Evolutionary conservation across 2,888 invertebrate genomes (phyloP), one percentile per base, ranked within the genome.

Genomic region (Daptonema setosum): DNA sequence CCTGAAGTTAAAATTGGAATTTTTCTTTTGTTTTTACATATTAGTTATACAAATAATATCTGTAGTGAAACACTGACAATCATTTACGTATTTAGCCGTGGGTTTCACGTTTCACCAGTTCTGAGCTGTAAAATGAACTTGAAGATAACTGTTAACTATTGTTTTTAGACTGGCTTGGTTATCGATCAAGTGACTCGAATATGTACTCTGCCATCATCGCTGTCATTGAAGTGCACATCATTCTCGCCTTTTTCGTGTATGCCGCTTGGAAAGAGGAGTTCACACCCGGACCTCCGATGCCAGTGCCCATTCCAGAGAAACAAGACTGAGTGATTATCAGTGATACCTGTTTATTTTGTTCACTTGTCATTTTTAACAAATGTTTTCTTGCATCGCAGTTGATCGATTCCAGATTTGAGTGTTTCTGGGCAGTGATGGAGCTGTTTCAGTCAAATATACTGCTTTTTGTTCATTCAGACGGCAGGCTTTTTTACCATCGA

Each of bases 191-290:
- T 58, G 67, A 68, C 60, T 61, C 68, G 25, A 62, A 65, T 54
- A 64, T 65, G 43, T 68, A 67, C 60, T 62, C 69, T 11, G 69
- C 68, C 5, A 61, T 69, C 25, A 58, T 63, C 43, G 69, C 69
- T 14, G 69, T 69, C 20, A 57, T 66, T 52, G 58, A 66, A 3
- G 56, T 57, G 48, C 56, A 57, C 53, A 41, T 57, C 2, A 52
- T 60, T 2, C 52, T 59, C 20, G 43, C 20, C 50, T 20, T 22
- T 17, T 59, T 59, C 54, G 56, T 59, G n/a, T 55, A 57, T 51
- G 28, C 43, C 28, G 59, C 59, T 35, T 59, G 56, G 55, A 56
- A 28, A 3, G 59, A 59, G 29, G 52, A 59, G 24, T 22, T 17
- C 22, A 22, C 5, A 11, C 11, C 29, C 22, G 52, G 29, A n/a